These are phyloP conservation scores for Limonius californicus DNA, from an alignment of 1,140 invertebrate species.

Conservation along the genomic window DNA sequence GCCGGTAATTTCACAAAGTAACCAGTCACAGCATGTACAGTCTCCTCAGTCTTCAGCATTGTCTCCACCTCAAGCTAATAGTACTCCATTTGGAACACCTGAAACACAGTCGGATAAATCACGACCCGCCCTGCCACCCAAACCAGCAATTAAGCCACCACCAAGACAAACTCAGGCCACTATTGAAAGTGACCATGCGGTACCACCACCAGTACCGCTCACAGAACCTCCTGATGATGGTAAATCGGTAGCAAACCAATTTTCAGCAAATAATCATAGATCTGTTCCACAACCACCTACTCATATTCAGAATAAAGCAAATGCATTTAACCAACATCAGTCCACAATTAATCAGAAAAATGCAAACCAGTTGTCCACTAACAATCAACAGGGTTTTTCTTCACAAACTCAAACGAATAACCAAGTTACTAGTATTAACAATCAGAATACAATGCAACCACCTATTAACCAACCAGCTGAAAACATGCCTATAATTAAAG, in stretches of 20 bases:
- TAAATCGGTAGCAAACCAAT: not conserved
- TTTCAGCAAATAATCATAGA: not conserved
- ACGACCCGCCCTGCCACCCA: slow-evolving; percentile 70
- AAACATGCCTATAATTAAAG: slow-evolving; percentile 68
- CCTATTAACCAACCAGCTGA: slow-evolving; percentile 47
- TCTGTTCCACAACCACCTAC: slow-evolving; percentile 14
- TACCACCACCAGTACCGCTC: slow-evolving; percentile 41
- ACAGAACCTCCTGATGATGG: slow-evolving; percentile 45
- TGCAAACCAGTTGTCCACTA: no score
- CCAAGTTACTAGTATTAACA: slow-evolving; percentile 11
- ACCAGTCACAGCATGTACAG: no score
- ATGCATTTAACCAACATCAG: not conserved
- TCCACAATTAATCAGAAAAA: not conserved
- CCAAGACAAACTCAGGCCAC: slow-evolving; percentile 49
- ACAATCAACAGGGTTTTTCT: not conserved
- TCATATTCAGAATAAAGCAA: not conserved
- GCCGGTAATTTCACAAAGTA: slow-evolving; percentile 46
- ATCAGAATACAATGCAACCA: slow-evolving; percentile 6
- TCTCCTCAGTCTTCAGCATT: slow-evolving; percentile 50
- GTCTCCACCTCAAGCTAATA: slow-evolving; percentile 56
- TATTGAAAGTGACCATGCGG: slow-evolving; percentile 39
- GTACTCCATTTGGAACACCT: slow-evolving; percentile 54
- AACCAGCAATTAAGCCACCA: slow-evolving; percentile 58
- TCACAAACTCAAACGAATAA: slow-evolving; percentile 16
- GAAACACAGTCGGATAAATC: slow-evolving; percentile 52